phyloP scores from a whole-genome alignment of 1,140 invertebrate genomes.

The Chymomyza costata region DNA sequence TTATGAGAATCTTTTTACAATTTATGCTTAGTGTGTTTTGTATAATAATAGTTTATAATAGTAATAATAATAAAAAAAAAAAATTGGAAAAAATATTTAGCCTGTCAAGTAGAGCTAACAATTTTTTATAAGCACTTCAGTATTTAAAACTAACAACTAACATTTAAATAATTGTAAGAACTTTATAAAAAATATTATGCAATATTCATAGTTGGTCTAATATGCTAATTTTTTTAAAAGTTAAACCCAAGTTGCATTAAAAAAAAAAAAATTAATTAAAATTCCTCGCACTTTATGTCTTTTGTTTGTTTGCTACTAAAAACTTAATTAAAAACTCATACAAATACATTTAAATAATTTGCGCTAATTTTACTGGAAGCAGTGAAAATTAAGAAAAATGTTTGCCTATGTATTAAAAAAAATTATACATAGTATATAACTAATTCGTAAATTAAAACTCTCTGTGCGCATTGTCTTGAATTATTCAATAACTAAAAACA shows the following conservation, averaged over 20 bases:
- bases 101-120: conserved; percentile 52
- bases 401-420: not conserved
- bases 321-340: conserved; percentile 26
- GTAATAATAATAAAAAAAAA: conserved; percentile 39
- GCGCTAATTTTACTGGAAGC: conserved; percentile 67
- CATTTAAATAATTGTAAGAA: too few species aligned
- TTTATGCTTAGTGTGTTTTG: conserved; percentile 54
- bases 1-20: conserved; percentile 72
- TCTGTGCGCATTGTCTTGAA: too few species aligned
- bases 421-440: too few species aligned
- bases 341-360: conserved; percentile 48
- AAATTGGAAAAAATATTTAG: conserved; percentile 7
- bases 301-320: conserved; percentile 11
- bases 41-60: conserved; percentile 40
- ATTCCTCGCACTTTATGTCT: conserved; percentile 10
- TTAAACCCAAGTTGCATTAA: conserved; percentile 18
- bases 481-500: too few species aligned
- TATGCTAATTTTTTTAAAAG: conserved; percentile 16
- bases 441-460: too few species aligned
- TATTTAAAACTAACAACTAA: conserved; percentile 47
- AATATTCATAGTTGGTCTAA: conserved; percentile 6
- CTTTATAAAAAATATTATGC: conserved; percentile 19
- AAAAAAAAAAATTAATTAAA: conserved; percentile 13
- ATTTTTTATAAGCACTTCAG: conserved; percentile 67
- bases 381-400: conserved; percentile 24